Evolutionary conservation across 2,888 invertebrate genomes (phyloP), one percentile per base, ranked within the genome.

Genomic region (Cheilosia urbana): DNA sequence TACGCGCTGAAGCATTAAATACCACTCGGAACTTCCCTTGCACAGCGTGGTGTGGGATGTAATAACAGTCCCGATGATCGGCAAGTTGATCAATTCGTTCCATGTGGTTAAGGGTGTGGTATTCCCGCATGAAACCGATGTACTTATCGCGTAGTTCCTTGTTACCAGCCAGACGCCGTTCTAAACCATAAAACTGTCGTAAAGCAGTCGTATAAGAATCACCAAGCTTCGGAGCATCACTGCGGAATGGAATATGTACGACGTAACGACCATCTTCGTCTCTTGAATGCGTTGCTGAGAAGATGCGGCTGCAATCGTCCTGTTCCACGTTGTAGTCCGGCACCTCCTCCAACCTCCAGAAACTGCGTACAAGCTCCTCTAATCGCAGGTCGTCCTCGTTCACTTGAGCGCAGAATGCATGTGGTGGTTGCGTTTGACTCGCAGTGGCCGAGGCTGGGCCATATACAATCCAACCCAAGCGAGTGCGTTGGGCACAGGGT

Each of bases 401-500:
- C 1, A 47, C 11, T 1, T 40, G 49, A n/a, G 40, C 30, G 7
- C 37, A 9, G 11, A 51, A 42, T n/a, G 75, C 37, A 49, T n/a
- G 58, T 13, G 17, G 72, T 3, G 5, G 34, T 17, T 2, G 42
- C n/a, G 13, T 45, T 17, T 17, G 63, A 19, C 11, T 3, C 0
- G 19, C 15, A 15, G 24, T 60, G 24, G 65, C 19, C 5, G 58
- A 42, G 17, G 87, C 69, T 30, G 73, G 83, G 11, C 76, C 71
- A 75, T 71, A 79, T 13, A 79, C 69, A 11, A 76, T 68, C 71
- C 80, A 85, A 30, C 79, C 87, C 9, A 76, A 68, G 7, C 40
- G 37, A 0, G 79, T 79, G 15, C 55, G 58, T 27, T 75, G 66
- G n/a, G 72, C 72, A 11, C 58, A 57, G 5, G 87, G 87, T 45